phyloP scores from a whole-genome alignment of 2,113 vertebrate genomes.

The Rhynchopsitta pachyrhyncha region DNA sequence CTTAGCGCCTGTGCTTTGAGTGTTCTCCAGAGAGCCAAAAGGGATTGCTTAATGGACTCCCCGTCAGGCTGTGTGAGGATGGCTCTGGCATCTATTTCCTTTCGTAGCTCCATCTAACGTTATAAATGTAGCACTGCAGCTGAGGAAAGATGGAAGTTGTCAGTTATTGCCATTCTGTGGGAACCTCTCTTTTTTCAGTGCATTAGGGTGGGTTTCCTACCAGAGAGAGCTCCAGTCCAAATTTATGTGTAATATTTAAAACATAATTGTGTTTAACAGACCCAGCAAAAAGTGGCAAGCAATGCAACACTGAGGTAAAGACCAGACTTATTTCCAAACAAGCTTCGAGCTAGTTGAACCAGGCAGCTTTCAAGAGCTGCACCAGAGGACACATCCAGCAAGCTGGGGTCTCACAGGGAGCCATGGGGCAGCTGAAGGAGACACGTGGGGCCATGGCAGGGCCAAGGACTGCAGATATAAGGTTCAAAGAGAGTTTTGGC shows the following conservation, averaged over 20 bases:
- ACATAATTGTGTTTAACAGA: neutral
- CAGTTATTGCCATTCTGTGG: neutral
- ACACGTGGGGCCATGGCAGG: neutral
- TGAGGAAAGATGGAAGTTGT: neutral
- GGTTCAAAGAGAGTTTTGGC: neutral
- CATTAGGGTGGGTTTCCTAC: neutral
- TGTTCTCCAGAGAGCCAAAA: conserved; percentile 23
- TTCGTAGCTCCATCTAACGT: neutral
- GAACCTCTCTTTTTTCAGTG: neutral
- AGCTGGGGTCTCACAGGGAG: neutral
- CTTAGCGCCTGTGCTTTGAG: conserved; percentile 10
- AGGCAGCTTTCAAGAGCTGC: neutral
- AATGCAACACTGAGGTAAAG: neutral
- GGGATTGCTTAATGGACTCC: conserved; percentile 20
- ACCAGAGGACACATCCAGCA: rapidly evolving
- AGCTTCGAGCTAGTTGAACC: neutral
- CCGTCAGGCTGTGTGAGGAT: neutral
- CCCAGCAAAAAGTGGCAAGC: neutral
- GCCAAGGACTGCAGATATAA: neutral
- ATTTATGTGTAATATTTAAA: neutral
- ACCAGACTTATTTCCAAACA: neutral
- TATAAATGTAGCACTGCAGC: neutral
- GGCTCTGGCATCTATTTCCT: neutral
- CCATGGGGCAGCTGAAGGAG: rapidly evolving
- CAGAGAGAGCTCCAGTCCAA: neutral